phyloP scores from a whole-genome alignment of 2,888 invertebrate species.

The Hypomecis punctinalis region DNA sequence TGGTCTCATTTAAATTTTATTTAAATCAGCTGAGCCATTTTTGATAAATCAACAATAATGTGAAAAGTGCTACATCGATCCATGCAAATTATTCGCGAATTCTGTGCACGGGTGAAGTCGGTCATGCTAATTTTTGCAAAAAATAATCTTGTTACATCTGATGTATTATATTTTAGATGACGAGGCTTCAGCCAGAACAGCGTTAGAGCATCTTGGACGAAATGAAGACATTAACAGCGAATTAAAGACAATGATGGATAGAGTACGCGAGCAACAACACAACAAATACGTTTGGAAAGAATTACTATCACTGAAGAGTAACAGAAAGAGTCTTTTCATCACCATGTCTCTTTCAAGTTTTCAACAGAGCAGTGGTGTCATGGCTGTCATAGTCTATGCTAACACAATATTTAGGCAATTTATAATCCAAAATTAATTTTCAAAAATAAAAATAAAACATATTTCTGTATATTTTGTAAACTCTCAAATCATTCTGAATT shows the following conservation, averaged over 20 bases:
- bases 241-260: conserved; percentile 31
- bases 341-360: conserved; percentile 43
- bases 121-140: no score
- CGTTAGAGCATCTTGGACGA: conserved; percentile 29
- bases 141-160: no score
- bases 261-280: conserved; percentile 10
- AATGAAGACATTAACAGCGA: conserved; percentile 28
- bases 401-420: conserved; percentile 63
- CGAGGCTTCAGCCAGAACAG: not conserved
- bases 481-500: no score
- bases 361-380: conserved; percentile 51
- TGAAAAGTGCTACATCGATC: no score
- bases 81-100: no score
- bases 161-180: conserved; percentile 1
- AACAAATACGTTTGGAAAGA: conserved; percentile 26
- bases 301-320: conserved; percentile 46
- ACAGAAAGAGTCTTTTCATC: conserved; percentile 50
- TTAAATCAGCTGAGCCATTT: no score
- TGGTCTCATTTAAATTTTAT: no score
- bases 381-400: conserved; percentile 50
- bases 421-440: no score
- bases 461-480: no score
- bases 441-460: no score
- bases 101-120: no score
- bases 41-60: no score